Conservation (phyloP, 1,140 invertebrate genomes). For the Halictus rubicundus region DNA sequence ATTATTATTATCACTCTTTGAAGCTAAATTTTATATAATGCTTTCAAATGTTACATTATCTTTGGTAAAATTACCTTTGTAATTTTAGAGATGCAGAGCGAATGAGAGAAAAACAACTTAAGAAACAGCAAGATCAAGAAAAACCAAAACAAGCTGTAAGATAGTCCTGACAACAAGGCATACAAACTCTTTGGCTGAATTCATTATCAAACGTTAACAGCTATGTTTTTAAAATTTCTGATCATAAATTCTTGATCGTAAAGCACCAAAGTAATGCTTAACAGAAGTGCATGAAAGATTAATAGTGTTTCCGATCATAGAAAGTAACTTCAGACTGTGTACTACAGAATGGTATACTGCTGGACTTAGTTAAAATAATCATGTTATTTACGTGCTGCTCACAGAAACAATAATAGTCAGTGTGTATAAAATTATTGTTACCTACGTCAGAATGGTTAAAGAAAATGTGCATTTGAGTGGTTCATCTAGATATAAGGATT, state of each 20-base stretch:
- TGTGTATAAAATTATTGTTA: conserved; percentile 64
- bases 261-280: conserved; percentile 31
- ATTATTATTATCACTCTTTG: not conserved
- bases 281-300: conserved; percentile 34
- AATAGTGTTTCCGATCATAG: conserved; percentile 49
- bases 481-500: conserved; percentile 62
- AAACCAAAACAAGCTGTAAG: conserved; percentile 65
- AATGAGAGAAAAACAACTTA: conserved; percentile 83
- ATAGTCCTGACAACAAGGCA: conserved; percentile 47
- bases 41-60: no score
- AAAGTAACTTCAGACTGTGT: conserved; percentile 51
- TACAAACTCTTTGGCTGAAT: conserved; percentile 45
- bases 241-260: conserved; percentile 14
- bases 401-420: conserved; percentile 52
- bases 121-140: conserved; percentile 69
- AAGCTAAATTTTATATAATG: no score
- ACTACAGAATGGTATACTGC: conserved; percentile 20
- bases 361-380: conserved; percentile 51
- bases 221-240: conserved; percentile 38
- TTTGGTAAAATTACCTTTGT: not conserved
- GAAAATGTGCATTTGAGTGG: conserved; percentile 62
- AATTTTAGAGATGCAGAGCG: conserved; percentile 82
- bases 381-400: conserved; percentile 54
- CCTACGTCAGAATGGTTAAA: conserved; percentile 55
- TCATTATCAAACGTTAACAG: conserved; percentile 28